Evolutionary conservation across 1,140 invertebrate species (phyloP).

Genomic region (Pectinophora gossypiella): DNA sequence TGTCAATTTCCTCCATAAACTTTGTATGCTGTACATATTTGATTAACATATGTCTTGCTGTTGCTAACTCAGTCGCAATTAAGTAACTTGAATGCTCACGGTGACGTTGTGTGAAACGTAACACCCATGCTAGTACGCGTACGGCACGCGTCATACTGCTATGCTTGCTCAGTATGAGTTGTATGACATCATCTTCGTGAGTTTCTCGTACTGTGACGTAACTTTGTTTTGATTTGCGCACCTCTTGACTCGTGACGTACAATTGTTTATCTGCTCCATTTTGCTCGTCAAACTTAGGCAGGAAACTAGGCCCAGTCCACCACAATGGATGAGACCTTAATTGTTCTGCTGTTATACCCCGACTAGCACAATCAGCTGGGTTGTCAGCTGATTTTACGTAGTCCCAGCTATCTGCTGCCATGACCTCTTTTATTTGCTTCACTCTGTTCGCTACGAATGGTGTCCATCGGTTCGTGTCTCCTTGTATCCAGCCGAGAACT

Average conservation of each 20-base stretch:
- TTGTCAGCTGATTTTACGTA: conserved; percentile 12
- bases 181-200: conserved; percentile 8
- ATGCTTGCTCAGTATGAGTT: conserved; percentile 1
- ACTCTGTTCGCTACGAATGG: conserved; percentile 15
- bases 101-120: conserved; percentile 4
- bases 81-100: background rate
- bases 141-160: conserved; percentile 6
- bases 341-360: conserved; percentile 21
- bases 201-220: conserved; percentile 1
- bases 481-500: conserved; percentile 17
- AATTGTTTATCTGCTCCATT: background rate
- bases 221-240: conserved; percentile 1
- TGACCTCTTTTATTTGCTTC: conserved; percentile 6
- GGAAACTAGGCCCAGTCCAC: conserved; percentile 11
- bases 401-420: conserved; percentile 4
- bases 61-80: conserved; percentile 2
- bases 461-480: conserved; percentile 12
- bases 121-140: conserved; percentile 12
- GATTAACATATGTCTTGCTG: conserved; percentile 6
- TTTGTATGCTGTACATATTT: conserved; percentile 10
- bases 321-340: conserved; percentile 14
- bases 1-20: conserved; percentile 9
- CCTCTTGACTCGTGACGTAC: conserved; percentile 2
- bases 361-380: conserved; percentile 29
- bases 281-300: background rate